Evolutionary conservation across 2,113 vertebrate genomes (phyloP), one percentile per base, ranked within the genome.

Genomic region (Mormyrus iriodes): DNA sequence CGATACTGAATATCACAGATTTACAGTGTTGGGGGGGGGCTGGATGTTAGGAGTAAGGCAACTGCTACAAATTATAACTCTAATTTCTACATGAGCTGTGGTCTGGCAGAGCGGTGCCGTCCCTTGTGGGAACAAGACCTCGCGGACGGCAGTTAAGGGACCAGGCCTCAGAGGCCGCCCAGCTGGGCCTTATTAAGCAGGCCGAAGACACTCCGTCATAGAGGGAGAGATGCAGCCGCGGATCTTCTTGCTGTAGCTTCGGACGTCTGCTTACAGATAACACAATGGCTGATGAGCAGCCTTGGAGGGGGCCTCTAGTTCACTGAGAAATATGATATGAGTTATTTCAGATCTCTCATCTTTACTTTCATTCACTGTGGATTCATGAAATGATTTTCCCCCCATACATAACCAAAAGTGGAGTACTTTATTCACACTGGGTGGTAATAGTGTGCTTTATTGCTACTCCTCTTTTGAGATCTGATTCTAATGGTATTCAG

Each of bases 31-130:
- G 31, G 52, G 53, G 52, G 82, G 82, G 51, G 27, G 49, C 13
- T 31, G 42, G 2, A 8, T 58, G 4, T 85, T 17, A 5, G 83
- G 39, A 3, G 42, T n/a, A 86, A 69, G 52, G 83, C n/a, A 82
- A 85, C 88, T 89, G 89, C 83, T 89, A 42, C 83, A 69, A 89
- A 89, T 89, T 86, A 89, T 58, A 86, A 49, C 83, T 73, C 44
- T 86, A 69, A 89, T 86, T 89, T 69, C 6, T 31, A 53, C 55
- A 89, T 89, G 53, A 89, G 89, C 58, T 89, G 89, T 86, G 89
- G 89, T 65, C 61, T 85, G 58, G 58, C 55, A 53, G 8, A 21
- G 44, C 4, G 10, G 44, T 4, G 5, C 53, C 10, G 84, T 48
- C 44, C 55, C 51, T 44, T 85, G 46, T 86, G 58, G 58, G 89